Base-by-base conservation (phyloP, 30 jellyfish, hydroid and myxozoan species). In the Clytia hemisphaerica region DNA sequence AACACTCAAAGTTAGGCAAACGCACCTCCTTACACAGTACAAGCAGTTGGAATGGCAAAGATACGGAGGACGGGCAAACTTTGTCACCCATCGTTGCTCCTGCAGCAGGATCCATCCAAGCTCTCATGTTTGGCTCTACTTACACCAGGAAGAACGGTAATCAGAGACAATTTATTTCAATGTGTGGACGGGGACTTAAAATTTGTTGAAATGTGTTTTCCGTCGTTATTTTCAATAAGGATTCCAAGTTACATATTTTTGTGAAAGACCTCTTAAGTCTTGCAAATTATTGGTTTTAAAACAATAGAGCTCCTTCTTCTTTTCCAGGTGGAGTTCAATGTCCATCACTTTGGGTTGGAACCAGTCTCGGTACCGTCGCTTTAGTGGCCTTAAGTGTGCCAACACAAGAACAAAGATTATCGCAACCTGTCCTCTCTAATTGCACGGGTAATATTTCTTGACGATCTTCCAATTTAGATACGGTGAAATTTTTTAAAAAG, bases 321-420 rank as follows among this genome's bases (percentile, higher is more conserved):
- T n/a, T n/a, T n/a, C n/a, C n/a, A n/a, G n/a, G n/a, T n/a, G n/a
- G n/a, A n/a, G n/a, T n/a, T n/a, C n/a, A n/a, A 33, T 84, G 92
- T 38, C 98, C 98, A 22, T 78, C 94, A 27, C 45, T 90, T 37
- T 90, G 95, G 95, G 77, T 82, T 70, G 98, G 98, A 58, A 81
- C 98, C 30, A 82, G 98, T 50, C 50, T 83, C 24, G 98, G 98
- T 2, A 42, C 77, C 24, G 76, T 77, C 34, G 40, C 94, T 45
- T 93, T 71, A 18, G 67, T 82, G 16, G 95, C 98, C 19, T 65
- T 90, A 44, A 90, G 94, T 67, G 31, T 90, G 61, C 98, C 98
- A 27, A 64, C 71, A 50, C 95, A 94, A 36, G 95, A 90, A 61
- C 93, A 90, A 45, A 50, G 98, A 44, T 28, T 32, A 19, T 29